These are phyloP conservation scores for Pogoniulus pusillus DNA, from an alignment of 2,797 vertebrate species.

Conservation along the genomic window DNA sequence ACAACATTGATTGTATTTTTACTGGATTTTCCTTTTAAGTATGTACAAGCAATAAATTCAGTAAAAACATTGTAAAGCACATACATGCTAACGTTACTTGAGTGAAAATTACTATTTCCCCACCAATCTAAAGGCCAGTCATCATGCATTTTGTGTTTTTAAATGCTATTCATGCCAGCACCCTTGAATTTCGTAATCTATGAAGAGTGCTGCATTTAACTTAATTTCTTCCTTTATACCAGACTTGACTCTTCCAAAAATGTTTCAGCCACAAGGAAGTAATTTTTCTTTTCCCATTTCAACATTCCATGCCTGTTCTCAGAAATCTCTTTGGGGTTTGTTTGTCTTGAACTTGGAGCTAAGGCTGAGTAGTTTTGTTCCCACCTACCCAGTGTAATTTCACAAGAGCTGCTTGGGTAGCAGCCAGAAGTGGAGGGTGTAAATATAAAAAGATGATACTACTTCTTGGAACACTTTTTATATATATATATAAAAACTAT, in stretches of 20 bases:
- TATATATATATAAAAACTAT: no score
- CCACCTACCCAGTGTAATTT: neutral
- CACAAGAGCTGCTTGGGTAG: neutral
- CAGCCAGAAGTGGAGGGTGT: neutral
- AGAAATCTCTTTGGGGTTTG: slow-evolving; percentile 6
- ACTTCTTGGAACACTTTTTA: neutral
- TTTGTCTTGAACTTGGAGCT: neutral
- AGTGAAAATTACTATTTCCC: no score
- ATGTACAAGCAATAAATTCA: no score
- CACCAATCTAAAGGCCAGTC: no score
- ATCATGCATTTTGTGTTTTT: no score
- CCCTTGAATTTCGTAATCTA: neutral
- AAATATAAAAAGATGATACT: neutral
- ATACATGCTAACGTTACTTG: no score
- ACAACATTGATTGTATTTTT: no score
- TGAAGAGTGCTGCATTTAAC: neutral
- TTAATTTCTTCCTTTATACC: neutral
- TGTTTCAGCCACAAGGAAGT: slow-evolving; percentile 7
- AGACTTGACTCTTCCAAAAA: neutral
- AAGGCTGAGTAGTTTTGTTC: neutral
- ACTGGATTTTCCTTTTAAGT: no score
- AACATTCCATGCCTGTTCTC: neutral
- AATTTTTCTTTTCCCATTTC: slow-evolving; percentile 9
- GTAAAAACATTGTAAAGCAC: no score
- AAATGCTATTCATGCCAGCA: no score